Percentiles rank a stretch among this genome's conserved stretches.
phyloP scores from a whole-genome alignment of 2,113 vertebrate genomes.

The Montifringilla adamsi region DNA sequence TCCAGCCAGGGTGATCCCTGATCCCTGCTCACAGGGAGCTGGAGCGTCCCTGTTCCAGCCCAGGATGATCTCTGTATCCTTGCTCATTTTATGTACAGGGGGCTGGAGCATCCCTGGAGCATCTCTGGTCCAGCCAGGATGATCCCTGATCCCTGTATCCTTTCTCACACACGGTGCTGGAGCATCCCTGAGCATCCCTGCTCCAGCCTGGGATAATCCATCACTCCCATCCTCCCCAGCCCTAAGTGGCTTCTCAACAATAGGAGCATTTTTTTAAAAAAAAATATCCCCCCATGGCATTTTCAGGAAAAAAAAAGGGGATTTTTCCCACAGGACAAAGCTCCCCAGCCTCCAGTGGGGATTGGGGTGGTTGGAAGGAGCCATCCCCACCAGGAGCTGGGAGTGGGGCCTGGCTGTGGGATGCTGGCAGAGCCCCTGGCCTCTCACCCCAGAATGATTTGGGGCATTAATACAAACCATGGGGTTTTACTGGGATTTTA shows the following conservation, averaged over 20 bases:
- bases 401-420: background rate
- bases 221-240: background rate
- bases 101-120: background rate
- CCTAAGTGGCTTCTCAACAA: background rate
- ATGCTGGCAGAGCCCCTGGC: background rate
- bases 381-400: fast-evolving
- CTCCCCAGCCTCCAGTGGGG: fast-evolving
- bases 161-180: too few species aligned
- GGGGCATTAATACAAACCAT: background rate
- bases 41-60: background rate
- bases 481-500: background rate
- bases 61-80: background rate
- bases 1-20: background rate
- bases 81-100: background rate
- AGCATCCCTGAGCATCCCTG: background rate
- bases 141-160: too few species aligned
- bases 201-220: background rate
- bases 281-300: background rate
- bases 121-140: too few species aligned
- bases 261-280: background rate
- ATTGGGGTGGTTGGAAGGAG: background rate
- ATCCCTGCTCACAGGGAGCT: background rate
- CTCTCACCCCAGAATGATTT: background rate
- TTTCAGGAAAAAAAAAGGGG: background rate
- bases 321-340: background rate